A percentile compares a stretch with the other conserved stretches of the same genome.
phyloP scores from a whole-genome alignment of 2,888 invertebrate species.

The Aproaerema taeniolella region DNA sequence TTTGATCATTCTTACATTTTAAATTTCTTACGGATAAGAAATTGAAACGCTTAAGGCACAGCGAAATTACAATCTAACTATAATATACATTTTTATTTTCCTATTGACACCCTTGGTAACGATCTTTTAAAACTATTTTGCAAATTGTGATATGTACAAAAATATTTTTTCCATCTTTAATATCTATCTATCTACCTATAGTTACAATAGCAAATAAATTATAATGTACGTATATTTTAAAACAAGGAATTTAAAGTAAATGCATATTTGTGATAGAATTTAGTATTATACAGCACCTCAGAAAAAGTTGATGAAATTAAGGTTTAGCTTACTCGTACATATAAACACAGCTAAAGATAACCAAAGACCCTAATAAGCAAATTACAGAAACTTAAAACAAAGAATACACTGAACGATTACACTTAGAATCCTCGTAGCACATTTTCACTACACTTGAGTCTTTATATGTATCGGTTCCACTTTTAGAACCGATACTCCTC shows the following conservation, averaged over 20 bases:
- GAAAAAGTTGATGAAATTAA: constrained; percentile 19
- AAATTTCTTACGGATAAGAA: constrained; percentile 62
- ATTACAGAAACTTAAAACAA: constrained; percentile 23
- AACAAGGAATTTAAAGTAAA: constrained; percentile 17
- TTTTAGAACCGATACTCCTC: constrained; percentile 74
- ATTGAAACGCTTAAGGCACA: constrained; percentile 77
- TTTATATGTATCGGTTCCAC: constrained; percentile 45
- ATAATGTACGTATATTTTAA: constrained; percentile 1
- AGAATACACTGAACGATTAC: constrained; percentile 19
- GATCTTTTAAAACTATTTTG: constrained; percentile 48
- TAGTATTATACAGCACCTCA: constrained; percentile 16
- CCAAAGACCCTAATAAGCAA: constrained; percentile 22
- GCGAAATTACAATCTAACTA: constrained; percentile 69
- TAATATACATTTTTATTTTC: constrained; percentile 36
- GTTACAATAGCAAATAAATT: constrained; percentile 13
- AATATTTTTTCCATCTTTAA: constrained; percentile 62
- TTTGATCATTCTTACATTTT: constrained; percentile 52
- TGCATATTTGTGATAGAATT: constrained; percentile 31
- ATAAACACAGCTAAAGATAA: constrained; percentile 27
- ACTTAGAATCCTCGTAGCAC: constrained; percentile 45
- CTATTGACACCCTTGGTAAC: constrained; percentile 69
- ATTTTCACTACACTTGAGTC: constrained; percentile 45
- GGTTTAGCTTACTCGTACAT: constrained; percentile 25
- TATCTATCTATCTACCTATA: constrained; percentile 41
- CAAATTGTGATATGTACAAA: constrained; percentile 76